Evolutionary conservation across 1,140 invertebrate species (phyloP).

Genomic region (Trichoplusia ni): DNA sequence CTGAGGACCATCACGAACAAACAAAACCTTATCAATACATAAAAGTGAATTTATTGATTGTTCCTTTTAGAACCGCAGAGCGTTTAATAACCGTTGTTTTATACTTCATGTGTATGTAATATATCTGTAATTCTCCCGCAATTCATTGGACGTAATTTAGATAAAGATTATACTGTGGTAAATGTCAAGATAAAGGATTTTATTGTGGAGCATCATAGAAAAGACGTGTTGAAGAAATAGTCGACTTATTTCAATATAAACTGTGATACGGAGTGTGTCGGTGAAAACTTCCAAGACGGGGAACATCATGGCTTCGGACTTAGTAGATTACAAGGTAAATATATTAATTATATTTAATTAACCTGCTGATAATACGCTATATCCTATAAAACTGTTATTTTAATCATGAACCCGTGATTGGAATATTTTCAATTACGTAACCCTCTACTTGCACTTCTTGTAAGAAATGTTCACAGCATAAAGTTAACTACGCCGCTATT

Average conservation of each 20-base stretch:
- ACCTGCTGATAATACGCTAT: no score
- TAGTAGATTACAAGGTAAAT: constrained; percentile 56
- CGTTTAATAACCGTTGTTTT: constrained; percentile 53
- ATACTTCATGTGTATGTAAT: constrained; percentile 51
- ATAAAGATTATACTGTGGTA: constrained; percentile 70
- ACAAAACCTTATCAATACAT: constrained; percentile 49
- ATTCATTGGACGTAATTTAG: constrained; percentile 67
- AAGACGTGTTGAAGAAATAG: constrained; percentile 49
- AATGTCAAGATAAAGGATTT: constrained; percentile 66
- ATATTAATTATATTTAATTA: no score
- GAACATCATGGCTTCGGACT: constrained; percentile 55
- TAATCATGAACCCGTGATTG: background rate
- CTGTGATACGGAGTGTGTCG: constrained; percentile 47
- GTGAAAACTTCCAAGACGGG: background rate
- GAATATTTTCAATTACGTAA: constrained; percentile 7
- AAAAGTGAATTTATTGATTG: constrained; percentile 67
- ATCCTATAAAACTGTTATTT: no score
- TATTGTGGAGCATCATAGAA: constrained; percentile 62
- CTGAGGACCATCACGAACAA: constrained; percentile 41
- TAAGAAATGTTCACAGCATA: no score
- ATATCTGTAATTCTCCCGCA: constrained; percentile 42
- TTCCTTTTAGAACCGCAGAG: constrained; percentile 32
- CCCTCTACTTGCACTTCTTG: background rate
- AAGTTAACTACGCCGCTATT: no score
- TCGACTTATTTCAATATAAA: constrained; percentile 51